A percentile compares a stretch with the other conserved stretches of the same genome.
Conservation (phyloP, 2,113 vertebrate genomes). For the Centrocercus urophasianus region DNA sequence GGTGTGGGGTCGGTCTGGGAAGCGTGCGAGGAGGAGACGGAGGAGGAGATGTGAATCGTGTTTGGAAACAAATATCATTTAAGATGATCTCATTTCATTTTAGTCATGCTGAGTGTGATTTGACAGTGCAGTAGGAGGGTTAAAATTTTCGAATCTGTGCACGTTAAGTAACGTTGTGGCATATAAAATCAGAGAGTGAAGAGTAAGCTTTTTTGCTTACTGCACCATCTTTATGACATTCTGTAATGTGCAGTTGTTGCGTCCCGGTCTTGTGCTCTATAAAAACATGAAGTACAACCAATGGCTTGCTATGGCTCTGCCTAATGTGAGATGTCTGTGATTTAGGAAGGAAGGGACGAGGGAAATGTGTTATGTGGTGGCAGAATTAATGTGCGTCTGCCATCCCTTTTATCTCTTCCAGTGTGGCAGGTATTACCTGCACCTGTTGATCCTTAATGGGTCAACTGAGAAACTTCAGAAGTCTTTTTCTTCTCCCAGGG, state of each 20-base stretch:
- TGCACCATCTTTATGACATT: not conserved
- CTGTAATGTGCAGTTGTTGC: not conserved
- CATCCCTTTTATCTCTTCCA: not conserved
- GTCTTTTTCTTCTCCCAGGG: slow-evolving; percentile 74
- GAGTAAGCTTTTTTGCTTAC: not conserved
- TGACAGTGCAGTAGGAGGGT: not conserved
- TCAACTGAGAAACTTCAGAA: not conserved
- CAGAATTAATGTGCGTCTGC: not conserved
- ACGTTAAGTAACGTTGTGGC: not conserved
- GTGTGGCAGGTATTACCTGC: not conserved
- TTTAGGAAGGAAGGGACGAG: not conserved
- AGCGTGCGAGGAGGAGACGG: not conserved
- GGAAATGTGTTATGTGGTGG: not conserved
- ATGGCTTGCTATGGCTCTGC: not conserved
- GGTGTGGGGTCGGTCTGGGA: not conserved
- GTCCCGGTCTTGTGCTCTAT: not conserved
- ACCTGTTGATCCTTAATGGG: not conserved
- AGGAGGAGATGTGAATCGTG: not conserved
- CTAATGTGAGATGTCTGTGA: not conserved
- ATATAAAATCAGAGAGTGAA: not conserved
- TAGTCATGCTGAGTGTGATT: not conserved
- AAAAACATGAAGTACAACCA: not conserved
- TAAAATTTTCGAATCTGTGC: not conserved
- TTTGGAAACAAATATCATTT: not conserved
- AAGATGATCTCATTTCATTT: not conserved